Evolutionary conservation across 2,797 vertebrate genomes (phyloP).

Genomic region (Fistularia tabacaria): DNA sequence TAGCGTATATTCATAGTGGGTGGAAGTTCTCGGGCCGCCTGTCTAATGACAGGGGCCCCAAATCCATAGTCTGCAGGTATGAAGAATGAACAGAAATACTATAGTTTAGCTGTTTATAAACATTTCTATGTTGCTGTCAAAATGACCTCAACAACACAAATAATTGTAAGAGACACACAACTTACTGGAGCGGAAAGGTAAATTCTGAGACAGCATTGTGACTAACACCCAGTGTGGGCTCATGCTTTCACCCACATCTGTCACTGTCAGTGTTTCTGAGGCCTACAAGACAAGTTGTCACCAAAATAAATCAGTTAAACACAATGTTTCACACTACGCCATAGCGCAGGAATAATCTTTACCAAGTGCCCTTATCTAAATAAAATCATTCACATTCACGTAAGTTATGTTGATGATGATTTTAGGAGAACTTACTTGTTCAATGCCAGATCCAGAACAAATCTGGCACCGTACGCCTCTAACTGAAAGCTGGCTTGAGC

Average conservation of each 20-base stretch:
- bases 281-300: too few species aligned
- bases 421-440: slow-evolving; percentile 87
- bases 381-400: neutral
- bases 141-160: slow-evolving; percentile 27
- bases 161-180: neutral
- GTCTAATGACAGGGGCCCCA: too few species aligned
- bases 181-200: slow-evolving; percentile 7
- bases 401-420: neutral
- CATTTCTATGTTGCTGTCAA: slow-evolving; percentile 8
- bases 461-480: slow-evolving; percentile 90
- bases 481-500: slow-evolving; percentile 95
- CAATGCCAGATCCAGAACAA: slow-evolving; percentile 90
- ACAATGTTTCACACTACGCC: too few species aligned
- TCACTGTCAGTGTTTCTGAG: too few species aligned
- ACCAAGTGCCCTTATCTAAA: too few species aligned
- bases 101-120: slow-evolving; percentile 4
- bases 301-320: too few species aligned
- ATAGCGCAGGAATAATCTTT: too few species aligned
- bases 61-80: too few species aligned
- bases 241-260: neutral
- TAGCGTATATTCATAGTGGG: too few species aligned
- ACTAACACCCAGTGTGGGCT: neutral
- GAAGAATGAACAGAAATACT: slow-evolving; percentile 3
- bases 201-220: neutral
- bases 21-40: too few species aligned